Evolutionary conservation across 2,888 invertebrate species (phyloP).

Genomic region (Aphodius granarius): DNA sequence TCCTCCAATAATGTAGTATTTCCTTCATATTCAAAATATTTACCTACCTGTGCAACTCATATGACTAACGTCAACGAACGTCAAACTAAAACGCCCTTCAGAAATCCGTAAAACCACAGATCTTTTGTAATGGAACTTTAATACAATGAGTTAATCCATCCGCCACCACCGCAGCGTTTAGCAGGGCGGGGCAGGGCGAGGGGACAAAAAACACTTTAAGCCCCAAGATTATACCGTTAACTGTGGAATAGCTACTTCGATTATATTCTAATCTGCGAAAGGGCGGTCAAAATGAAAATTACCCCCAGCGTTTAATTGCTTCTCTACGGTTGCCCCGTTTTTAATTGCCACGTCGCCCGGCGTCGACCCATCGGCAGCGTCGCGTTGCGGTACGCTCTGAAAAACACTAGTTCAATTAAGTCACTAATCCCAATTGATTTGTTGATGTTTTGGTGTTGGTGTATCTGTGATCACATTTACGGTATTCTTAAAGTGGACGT

Average conservation of each 20-base stretch:
- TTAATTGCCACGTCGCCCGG: slow-evolving; percentile 16
- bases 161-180: slow-evolving; percentile 16
- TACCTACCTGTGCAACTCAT: no score
- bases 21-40: no score
- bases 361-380: not conserved
- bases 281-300: slow-evolving; percentile 18
- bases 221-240: slow-evolving; percentile 24
- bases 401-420: slow-evolving; percentile 27
- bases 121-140: slow-evolving; percentile 24
- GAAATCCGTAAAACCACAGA: slow-evolving; percentile 19
- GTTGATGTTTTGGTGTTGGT: not conserved
- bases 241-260: slow-evolving; percentile 26
- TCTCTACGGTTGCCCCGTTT: slow-evolving; percentile 18
- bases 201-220: slow-evolving; percentile 23
- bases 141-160: slow-evolving; percentile 28
- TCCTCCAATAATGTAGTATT: no score
- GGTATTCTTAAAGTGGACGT: no score
- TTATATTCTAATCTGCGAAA: slow-evolving; percentile 28
- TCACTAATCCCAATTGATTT: slow-evolving; percentile 14
- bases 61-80: no score
- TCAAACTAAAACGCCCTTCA: not conserved
- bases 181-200: slow-evolving; percentile 7
- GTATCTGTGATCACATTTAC: no score
- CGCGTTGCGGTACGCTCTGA: not conserved
- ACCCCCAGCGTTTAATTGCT: slow-evolving; percentile 23